Percentiles rank a stretch among this genome's conserved stretches.
Conservation (phyloP, 2,113 vertebrate genomes). For the Speoplatyrhinus poulsoni region DNA sequence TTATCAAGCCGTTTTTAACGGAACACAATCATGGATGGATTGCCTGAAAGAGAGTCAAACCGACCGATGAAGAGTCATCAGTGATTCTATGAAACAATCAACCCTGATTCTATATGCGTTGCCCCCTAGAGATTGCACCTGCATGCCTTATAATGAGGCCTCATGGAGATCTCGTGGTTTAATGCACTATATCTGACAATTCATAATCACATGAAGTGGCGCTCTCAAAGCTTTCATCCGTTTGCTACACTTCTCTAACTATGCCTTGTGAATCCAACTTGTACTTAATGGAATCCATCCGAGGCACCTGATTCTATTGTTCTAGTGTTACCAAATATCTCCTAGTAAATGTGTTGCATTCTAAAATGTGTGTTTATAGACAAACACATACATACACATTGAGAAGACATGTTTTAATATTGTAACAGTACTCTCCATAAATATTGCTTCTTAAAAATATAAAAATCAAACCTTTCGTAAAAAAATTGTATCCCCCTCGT, state of each 20-base stretch:
- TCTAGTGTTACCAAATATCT: no score
- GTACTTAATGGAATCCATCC: no score
- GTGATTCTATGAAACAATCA: conserved; percentile 41
- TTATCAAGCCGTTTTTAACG: conserved; percentile 2
- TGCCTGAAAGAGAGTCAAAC: conserved; percentile 9
- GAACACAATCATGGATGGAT: conserved; percentile 9
- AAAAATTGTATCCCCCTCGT: no score
- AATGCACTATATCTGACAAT: conserved; percentile 17
- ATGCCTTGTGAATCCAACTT: no score
- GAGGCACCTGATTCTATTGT: no score
- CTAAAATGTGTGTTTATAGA: no score
- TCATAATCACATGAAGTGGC: conserved; percentile 6
- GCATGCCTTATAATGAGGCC: not conserved
- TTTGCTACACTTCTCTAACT: not conserved
- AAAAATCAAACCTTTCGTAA: not conserved
- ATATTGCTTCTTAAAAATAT: not conserved
- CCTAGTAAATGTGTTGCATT: no score
- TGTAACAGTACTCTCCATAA: no score
- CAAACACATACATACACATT: no score
- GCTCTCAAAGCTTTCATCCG: conserved; percentile 14
- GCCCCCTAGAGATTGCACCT: conserved; percentile 32
- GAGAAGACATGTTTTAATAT: no score
- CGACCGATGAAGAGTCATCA: conserved; percentile 18
- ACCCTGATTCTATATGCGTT: conserved; percentile 28
- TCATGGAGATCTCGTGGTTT: conserved; percentile 13